These are phyloP conservation scores for Eupithecia pulchellata DNA, from an alignment of 2,888 invertebrate species.

Conservation along the genomic window DNA sequence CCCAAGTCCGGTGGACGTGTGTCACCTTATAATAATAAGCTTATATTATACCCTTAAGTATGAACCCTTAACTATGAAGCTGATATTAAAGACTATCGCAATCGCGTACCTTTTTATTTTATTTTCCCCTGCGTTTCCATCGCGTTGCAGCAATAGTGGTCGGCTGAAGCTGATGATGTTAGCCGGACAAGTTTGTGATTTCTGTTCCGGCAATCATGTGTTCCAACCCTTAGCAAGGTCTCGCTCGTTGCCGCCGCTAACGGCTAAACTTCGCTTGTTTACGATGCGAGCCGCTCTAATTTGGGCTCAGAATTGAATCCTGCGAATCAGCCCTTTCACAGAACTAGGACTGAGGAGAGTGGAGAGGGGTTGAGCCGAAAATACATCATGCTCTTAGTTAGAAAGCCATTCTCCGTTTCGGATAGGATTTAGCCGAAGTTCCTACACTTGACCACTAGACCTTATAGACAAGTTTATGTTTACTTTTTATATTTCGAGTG, in stretches of 20 bases:
- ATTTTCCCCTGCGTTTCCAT: no score
- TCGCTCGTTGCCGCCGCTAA: constrained; percentile 31
- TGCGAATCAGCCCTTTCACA: constrained; percentile 27
- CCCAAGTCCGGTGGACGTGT: no score
- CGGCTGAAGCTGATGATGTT: constrained; percentile 14
- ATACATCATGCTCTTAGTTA: constrained; percentile 5
- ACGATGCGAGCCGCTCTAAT: constrained; percentile 46
- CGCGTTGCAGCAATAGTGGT: no score
- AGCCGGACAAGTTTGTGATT: not conserved
- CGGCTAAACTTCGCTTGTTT: constrained; percentile 42
- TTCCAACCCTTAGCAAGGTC: not conserved
- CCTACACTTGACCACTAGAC: not conserved
- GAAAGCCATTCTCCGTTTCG: not conserved
- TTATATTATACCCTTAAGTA: no score
- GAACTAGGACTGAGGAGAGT: constrained; percentile 15
- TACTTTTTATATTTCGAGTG: no score
- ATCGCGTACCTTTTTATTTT: no score
- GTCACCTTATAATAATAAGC: no score
- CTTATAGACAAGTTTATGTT: not conserved
- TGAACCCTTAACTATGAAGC: no score
- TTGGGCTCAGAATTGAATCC: constrained; percentile 44
- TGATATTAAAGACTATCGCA: no score
- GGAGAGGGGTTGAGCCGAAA: not conserved
- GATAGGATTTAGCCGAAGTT: not conserved
- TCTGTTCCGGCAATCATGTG: not conserved